A percentile compares a stretch with the other conserved stretches of the same genome.
Evolutionary conservation across 2,888 invertebrate genomes (phyloP).

Genomic region (Cheilosia scutellata): DNA sequence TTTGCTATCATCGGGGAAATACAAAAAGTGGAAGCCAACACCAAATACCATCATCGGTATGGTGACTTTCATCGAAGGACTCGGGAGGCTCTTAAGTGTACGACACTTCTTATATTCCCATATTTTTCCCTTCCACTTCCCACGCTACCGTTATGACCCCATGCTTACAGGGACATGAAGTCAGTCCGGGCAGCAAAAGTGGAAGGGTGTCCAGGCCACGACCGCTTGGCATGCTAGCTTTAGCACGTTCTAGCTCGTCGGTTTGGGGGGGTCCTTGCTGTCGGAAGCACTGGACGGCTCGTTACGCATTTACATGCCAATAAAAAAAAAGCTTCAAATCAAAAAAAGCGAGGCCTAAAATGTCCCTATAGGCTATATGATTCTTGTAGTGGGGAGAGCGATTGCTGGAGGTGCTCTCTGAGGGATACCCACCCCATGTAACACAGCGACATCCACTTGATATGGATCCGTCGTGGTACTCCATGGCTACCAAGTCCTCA

Average conservation of each 20-base stretch:
- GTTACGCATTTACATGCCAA: not conserved
- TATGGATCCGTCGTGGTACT: too few species aligned
- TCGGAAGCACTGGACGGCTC: not conserved
- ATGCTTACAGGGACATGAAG: too few species aligned
- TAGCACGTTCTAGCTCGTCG: slow-evolving; percentile 1
- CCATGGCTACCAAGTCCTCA: too few species aligned
- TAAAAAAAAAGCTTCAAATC: not conserved
- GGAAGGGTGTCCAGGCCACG: not conserved
- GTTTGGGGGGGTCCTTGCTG: not conserved
- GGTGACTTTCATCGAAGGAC: not conserved
- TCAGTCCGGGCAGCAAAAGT: not conserved
- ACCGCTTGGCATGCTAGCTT: slow-evolving; percentile 3
- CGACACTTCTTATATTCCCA: not conserved
- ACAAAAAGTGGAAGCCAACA: not conserved
- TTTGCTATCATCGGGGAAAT: not conserved
- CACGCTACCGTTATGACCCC: too few species aligned
- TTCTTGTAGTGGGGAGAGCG: too few species aligned
- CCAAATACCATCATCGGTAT: not conserved
- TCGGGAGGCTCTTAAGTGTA: not conserved
- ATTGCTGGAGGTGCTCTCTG: too few species aligned
- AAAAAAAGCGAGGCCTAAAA: too few species aligned
- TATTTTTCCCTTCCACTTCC: too few species aligned
- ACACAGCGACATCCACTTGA: too few species aligned
- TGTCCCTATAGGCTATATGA: too few species aligned
- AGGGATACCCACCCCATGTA: too few species aligned